Percentiles rank a stretch among this genome's conserved stretches.
Evolutionary conservation across 2,888 invertebrate species (phyloP).

Genomic region (Cecidostiba fungosa): DNA sequence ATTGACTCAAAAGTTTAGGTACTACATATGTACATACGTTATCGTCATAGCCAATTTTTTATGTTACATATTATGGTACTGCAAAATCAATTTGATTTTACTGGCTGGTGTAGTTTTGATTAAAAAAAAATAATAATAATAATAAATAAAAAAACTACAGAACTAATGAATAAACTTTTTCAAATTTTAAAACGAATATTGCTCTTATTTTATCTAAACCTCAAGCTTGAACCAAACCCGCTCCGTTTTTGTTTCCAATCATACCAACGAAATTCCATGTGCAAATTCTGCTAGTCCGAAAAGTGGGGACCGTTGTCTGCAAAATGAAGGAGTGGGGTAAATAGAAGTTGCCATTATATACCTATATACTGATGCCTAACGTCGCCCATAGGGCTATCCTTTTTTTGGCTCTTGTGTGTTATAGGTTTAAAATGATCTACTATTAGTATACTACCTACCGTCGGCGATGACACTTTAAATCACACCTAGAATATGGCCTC

Average conservation of each 20-base stretch:
- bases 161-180: constrained; percentile 29
- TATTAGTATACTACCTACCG: not conserved
- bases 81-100: not conserved
- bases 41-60: not conserved
- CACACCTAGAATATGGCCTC: constrained; percentile 30
- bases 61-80: not conserved
- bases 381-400: no score
- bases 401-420: no score
- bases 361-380: no score
- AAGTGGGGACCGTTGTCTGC: no score
- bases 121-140: no score
- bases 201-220: not conserved
- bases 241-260: not conserved
- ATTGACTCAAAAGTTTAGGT: not conserved
- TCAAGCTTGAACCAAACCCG: not conserved
- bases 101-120: constrained; percentile 8
- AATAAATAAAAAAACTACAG: constrained; percentile 20
- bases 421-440: no score
- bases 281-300: not conserved
- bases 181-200: not conserved
- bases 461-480: not conserved
- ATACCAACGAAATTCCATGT: not conserved
- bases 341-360: no score
- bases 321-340: no score
- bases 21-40: not conserved